Base-by-base conservation (phyloP, 2,113 vertebrate species). In the Sander vitreus region DNA sequence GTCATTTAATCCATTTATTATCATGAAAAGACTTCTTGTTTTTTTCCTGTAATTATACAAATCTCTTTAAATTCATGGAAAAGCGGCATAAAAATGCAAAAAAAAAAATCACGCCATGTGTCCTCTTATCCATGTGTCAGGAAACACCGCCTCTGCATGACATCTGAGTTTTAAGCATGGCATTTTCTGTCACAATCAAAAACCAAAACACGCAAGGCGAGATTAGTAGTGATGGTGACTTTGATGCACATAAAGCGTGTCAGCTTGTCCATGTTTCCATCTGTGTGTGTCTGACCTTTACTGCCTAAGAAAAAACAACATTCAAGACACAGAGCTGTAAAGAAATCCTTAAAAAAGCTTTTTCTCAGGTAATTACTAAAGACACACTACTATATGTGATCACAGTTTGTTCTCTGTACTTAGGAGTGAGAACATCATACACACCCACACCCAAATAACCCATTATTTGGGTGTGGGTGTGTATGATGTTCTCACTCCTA, bases 171-270 rank as follows among this genome's bases (percentile, higher is more conserved):
- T 84, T 70, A 54, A 81, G 51, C 73, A 70, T 11, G 18, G 0
- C 64, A 66, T 55, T 73, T 73, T 73, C 73, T 1, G 55, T 65
- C 43, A 63, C 68, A 70, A 80, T 74, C 78, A 74, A 67, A 84
- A 79, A 48, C 4, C 60, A 21, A 43, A 73, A 59, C 89, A 88
- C 48, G 76, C 87, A 18, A 83, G n/a, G 60, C 15, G 0, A 86
- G 81, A 88, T 87, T 91, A 89, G 76, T 63, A 70, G 81, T 73
- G 62, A 76, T 47, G 54, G 23, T 65, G 85, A 86, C 30, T 80
- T 25, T 80, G 82, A 50, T 81, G 83, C 58, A 66, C 66, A 82
- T 78, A 66, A 83, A 88, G 62, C 81, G 79, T 21, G 64, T n/a
- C 7, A 71, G 84, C 60, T 87, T 80, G 87, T 73, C 77, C 77